Conservation (phyloP, 1,140 invertebrate genomes). For the Ephestia elutella region DNA sequence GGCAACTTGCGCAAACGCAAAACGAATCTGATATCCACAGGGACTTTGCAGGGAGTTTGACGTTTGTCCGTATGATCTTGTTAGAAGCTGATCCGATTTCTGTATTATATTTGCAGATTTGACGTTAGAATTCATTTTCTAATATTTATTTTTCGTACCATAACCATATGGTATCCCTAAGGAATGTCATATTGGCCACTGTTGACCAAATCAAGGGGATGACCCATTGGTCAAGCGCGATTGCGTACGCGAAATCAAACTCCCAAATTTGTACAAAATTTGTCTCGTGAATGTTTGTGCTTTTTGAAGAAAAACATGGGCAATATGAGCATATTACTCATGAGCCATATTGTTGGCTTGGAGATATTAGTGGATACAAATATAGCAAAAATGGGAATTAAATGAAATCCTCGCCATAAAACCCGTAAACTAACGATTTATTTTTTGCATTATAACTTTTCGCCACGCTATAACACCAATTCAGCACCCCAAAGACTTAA, state of each 20-base stretch:
- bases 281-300: no score
- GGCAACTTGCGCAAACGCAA: conserved; percentile 3
- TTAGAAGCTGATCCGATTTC: background rate
- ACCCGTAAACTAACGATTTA: background rate
- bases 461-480: background rate
- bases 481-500: background rate
- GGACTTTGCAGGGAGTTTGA: conserved; percentile 24
- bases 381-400: no score
- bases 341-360: no score
- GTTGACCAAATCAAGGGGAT: background rate
- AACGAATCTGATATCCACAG: background rate
- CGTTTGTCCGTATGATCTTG: background rate
- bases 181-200: background rate
- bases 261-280: no score
- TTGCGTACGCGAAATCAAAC: no score
- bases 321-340: no score
- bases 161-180: background rate
- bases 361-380: no score
- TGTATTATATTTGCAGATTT: background rate
- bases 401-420: background rate
- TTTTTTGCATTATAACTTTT: background rate
- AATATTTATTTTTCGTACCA: background rate
- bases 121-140: background rate
- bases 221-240: no score
- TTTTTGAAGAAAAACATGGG: no score